A percentile compares a stretch with the other conserved stretches of the same genome.
Evolutionary conservation across 2,888 invertebrate genomes (phyloP).

Genomic region (Gari tellinella): DNA sequence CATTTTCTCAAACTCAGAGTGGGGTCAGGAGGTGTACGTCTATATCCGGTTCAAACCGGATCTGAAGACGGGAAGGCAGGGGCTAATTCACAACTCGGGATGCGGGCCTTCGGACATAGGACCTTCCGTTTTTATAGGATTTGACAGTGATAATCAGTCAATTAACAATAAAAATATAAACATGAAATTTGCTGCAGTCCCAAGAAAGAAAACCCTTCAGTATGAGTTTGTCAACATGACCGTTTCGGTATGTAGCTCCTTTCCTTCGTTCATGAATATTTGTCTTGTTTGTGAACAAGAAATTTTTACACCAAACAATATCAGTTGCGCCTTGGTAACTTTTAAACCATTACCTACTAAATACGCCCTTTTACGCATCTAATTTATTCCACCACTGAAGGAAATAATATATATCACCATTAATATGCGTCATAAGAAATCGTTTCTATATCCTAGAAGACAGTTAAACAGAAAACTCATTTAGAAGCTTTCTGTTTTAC

Average conservation of each 20-base stretch:
- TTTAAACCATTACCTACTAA: no score
- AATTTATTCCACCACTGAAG: no score
- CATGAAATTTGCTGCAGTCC: constrained; percentile 56
- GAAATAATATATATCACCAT: no score
- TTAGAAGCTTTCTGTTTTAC: no score
- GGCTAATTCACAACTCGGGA: constrained; percentile 58
- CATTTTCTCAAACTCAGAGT: constrained; percentile 58
- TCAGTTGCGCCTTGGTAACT: no score
- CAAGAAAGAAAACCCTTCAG: constrained; percentile 18
- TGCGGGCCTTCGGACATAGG: constrained; percentile 58
- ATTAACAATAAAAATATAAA: constrained; percentile 12
- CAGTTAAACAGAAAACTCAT: no score
- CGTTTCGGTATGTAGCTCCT: constrained; percentile 44
- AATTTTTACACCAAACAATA: no score
- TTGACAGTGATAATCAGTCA: constrained; percentile 32
- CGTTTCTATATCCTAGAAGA: no score
- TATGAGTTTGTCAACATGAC: constrained; percentile 58
- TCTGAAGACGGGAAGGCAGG: constrained; percentile 41
- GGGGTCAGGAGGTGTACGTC: constrained; percentile 51
- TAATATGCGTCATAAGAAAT: no score
- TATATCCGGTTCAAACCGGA: constrained; percentile 56
- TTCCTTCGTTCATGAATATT: no score
- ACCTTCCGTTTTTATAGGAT: constrained; percentile 58
- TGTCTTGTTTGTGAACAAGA: no score
- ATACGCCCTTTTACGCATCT: no score